Conservation (phyloP, 2,888 invertebrate genomes). For the Abrostola tripartita region DNA sequence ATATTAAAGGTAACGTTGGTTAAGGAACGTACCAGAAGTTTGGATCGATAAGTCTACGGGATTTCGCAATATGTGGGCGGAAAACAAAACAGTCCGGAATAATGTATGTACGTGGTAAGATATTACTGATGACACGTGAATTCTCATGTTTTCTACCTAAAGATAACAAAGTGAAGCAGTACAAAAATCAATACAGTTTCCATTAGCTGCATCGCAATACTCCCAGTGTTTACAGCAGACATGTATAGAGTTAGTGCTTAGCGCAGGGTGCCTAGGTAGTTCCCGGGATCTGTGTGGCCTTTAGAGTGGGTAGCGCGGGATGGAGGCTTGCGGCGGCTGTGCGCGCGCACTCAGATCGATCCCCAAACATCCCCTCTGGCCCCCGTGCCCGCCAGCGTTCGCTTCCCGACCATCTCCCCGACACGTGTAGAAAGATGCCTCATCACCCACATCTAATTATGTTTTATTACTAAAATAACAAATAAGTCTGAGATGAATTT, state of each 20-base stretch:
- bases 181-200: neutral
- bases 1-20: conserved; percentile 20
- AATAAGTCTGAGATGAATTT: conserved; percentile 12
- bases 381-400: conserved; percentile 49
- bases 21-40: conserved; percentile 6
- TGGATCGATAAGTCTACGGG: conserved; percentile 1
- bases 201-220: neutral
- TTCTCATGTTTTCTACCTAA: neutral
- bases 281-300: conserved; percentile 66
- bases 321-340: conserved; percentile 56
- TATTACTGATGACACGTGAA: neutral
- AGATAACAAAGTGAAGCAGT: neutral
- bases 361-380: conserved; percentile 62
- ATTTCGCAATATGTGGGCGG: neutral
- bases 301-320: conserved; percentile 64
- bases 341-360: conserved; percentile 84
- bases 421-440: conserved; percentile 71
- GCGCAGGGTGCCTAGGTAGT: conserved; percentile 51
- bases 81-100: neutral
- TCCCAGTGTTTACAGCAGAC: conserved; percentile 4
- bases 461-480: conserved; percentile 59
- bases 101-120: neutral
- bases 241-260: conserved; percentile 43
- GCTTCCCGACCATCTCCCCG: conserved; percentile 55
- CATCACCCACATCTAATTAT: conserved; percentile 68